Conservation (phyloP, 1,140 invertebrate genomes). For the Bombus vancouverensis region DNA sequence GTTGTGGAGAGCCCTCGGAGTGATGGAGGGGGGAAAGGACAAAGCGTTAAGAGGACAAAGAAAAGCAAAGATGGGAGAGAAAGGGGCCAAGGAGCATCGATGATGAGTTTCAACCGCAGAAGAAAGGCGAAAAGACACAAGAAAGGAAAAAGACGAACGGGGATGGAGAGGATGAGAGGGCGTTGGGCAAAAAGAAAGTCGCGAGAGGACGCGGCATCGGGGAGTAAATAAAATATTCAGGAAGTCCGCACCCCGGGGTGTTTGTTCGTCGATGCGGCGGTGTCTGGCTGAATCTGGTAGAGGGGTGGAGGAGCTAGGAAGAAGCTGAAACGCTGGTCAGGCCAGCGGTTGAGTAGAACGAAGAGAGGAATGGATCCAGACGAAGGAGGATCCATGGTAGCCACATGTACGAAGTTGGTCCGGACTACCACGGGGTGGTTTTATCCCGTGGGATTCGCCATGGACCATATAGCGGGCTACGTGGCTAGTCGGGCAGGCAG, state of each 20-base stretch:
- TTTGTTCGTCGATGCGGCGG: constrained; percentile 72
- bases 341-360: constrained; percentile 4
- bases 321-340: neutral
- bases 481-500: constrained; percentile 2
- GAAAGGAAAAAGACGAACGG: constrained; percentile 11
- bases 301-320: constrained; percentile 6
- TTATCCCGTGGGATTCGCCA: constrained; percentile 72
- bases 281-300: constrained; percentile 59
- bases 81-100: constrained; percentile 29
- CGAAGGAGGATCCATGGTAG: constrained; percentile 48
- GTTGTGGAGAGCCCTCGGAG: too few relatives aligned
- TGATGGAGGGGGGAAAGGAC: neutral
- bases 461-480: neutral
- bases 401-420: constrained; percentile 31
- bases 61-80: neutral
- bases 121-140: constrained; percentile 24
- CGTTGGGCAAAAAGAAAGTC: constrained; percentile 29
- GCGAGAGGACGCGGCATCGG: constrained; percentile 43
- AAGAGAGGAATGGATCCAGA: neutral
- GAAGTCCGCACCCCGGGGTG: constrained; percentile 63
- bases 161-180: neutral
- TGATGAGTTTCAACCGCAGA: constrained; percentile 14
- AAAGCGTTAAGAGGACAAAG: neutral
- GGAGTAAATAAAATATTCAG: constrained; percentile 79
- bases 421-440: constrained; percentile 57